phyloP scores from a whole-genome alignment of 1,140 invertebrate species.

The Delia radicum region DNA sequence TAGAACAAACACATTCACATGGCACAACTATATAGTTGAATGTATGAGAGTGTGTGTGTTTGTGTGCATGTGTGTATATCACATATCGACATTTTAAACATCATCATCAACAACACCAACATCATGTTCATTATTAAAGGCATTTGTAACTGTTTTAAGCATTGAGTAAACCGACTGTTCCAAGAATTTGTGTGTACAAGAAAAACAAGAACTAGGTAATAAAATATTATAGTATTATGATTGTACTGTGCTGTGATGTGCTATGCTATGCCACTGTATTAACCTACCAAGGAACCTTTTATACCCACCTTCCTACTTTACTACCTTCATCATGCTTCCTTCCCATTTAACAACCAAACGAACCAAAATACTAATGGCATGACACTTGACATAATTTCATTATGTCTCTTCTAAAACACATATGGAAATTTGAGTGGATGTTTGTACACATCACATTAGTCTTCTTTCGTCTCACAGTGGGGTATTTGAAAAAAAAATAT shows the following conservation, averaged over 20 bases:
- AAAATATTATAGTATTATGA: background rate
- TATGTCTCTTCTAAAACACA: constrained; percentile 9
- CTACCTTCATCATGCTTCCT: no score
- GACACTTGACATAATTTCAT: constrained; percentile 23
- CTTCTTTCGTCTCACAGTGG: no score
- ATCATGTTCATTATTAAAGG: background rate
- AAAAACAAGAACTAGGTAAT: background rate
- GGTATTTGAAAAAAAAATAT: no score
- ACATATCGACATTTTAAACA: constrained; percentile 2
- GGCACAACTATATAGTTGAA: no score
- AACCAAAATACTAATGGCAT: background rate
- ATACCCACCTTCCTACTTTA: background rate
- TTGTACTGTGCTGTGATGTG: no score
- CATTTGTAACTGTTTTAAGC: background rate
- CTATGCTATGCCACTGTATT: background rate
- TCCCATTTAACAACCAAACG: background rate
- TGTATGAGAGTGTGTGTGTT: no score
- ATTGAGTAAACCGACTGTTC: background rate
- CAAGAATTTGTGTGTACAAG: background rate
- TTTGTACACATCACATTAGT: no score
- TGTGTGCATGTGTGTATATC: no score
- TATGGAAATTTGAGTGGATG: constrained; percentile 4
- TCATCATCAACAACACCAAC: constrained; percentile 1
- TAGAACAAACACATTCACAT: background rate
- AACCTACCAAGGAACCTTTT: background rate